Conservation (phyloP, 2,888 invertebrate species). For the Monoplex corrugatus region DNA sequence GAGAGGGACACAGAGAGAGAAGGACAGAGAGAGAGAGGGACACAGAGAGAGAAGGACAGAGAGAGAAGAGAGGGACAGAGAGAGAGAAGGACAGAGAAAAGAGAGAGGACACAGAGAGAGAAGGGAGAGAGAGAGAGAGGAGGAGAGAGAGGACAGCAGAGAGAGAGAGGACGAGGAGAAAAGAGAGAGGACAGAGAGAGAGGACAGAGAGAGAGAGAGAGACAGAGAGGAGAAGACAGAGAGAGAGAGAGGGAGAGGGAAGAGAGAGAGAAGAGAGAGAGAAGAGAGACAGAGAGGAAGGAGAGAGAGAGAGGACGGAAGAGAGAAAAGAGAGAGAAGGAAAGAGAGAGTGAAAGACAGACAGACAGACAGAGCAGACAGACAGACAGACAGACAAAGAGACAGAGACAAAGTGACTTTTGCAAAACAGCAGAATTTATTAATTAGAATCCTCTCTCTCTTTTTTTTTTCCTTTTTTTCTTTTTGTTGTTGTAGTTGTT, state of each 20-base stretch:
- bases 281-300: no score
- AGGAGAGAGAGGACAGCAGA: not conserved
- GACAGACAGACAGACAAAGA: not conserved
- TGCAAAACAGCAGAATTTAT: no score
- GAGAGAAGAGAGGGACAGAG: no score
- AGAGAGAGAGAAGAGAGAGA: constrained; percentile 14
- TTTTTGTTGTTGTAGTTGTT: no score
- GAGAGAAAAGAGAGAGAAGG: not conserved
- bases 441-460: no score
- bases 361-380: constrained; percentile 14
- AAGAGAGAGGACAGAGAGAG: not conserved
- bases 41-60: no score
- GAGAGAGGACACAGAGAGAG: not conserved
- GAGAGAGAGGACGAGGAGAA: not conserved
- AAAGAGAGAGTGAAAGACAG: not conserved
- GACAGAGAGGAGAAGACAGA: constrained; percentile 3
- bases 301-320: not conserved
- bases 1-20: not conserved
- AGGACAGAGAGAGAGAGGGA: not conserved
- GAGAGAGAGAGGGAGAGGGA: not conserved
- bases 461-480: no score
- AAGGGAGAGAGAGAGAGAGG: not conserved
- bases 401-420: not conserved
- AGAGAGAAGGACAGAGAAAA: not conserved
- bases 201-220: not conserved